Evolutionary conservation across 2,888 invertebrate genomes (phyloP), one percentile per base, ranked within the genome.

Genomic region (Frankliniella fusca): DNA sequence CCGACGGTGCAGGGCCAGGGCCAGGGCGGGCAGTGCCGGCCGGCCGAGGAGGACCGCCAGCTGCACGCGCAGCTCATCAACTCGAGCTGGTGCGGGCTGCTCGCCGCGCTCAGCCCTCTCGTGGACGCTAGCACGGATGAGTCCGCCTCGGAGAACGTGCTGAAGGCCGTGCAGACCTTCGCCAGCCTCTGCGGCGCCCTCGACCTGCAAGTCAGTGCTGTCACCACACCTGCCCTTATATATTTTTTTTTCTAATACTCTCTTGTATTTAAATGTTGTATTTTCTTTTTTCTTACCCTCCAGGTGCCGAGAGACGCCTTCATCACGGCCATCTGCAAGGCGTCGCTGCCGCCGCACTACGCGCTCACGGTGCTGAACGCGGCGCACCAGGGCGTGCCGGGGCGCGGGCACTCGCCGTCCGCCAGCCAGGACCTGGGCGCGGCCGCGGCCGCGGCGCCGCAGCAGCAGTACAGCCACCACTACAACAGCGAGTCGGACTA

Each of bases 41-140:
- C 90, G 9, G 88, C 86, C 70, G 89, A 89, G 84, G 87, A 87
- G 20, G 88, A 89, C 82, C 88, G 88, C 82, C 89, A 90, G 84
- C 87, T 92, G 12, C 91, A 93, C 86, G 90, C 92, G 49, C 94
- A 97, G 89, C 88, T 98, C 48, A 92, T 98, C 50, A 95, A 95
- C 86, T 98, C 98, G 0, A 97, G 97, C 84, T 98, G 98, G 97
- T 96, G 97, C 87, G 97, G 97, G 0, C 90, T 98, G 80, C 90
- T 98, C 61, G 96, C 97, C 86, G 97, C 98, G 0, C 89, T 98
- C 84, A 95, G 96, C 83, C 94, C 97, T 5, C 88, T 99, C 80
- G 93, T 98, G 1, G 98, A 99, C 88, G 97, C 98, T 5, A 92
- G 98, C 85, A 95, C 97, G 20, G 99, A 99, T 85, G 99, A 99